Evolutionary conservation across 2,888 invertebrate genomes (phyloP), one percentile per base, ranked within the genome.

Genomic region (Cacoxenus indagator): DNA sequence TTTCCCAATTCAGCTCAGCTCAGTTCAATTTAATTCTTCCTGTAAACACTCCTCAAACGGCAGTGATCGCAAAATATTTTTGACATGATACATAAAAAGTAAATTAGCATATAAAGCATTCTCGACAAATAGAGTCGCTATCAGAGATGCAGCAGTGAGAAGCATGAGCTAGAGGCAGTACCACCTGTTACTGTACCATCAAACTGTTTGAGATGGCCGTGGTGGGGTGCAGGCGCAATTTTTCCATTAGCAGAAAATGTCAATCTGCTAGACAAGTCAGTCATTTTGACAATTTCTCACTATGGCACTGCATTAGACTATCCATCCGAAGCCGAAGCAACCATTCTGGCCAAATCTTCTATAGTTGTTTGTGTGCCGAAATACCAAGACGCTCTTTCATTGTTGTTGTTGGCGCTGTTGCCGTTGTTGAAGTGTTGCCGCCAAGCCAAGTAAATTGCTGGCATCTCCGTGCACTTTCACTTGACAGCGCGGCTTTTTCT

Each of bases 391-490:
- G 75, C 69, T 75, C 75, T 81, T 82, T 43, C n/a, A 82, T 79
- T 77, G 81, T 82, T 79, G 81, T 77, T 37, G 37, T 37, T 37
- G 37, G 9, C 14, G 8, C 37, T 77, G 78, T 81, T 83, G 80
- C 74, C 76, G 83, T 83, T 80, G 83, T 83, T 80, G 80, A 83
- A 80, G 82, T 80, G 80, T 83, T 83, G 72, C 81, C 48, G 62
- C 68, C 27, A 26, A 66, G 29, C 26, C 43, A 5, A 37, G 37
- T 11, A 37, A 37, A 37, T n/a, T n/a, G 51, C 51, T 9, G 19
- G 19, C 19, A 17, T 4, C 55, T 27, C 24, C 26, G 22, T 51
- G 59, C 24, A 64, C 17, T 48, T 46, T 22, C 54, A n/a, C 67
- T 11, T 48, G 24, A 48, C 51, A 43, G 14, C 43, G 64, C 9